Percentiles rank a stretch among this genome's conserved stretches.
Conservation (phyloP, 2,797 vertebrate species). For the Phyllotis vaccarum region DNA sequence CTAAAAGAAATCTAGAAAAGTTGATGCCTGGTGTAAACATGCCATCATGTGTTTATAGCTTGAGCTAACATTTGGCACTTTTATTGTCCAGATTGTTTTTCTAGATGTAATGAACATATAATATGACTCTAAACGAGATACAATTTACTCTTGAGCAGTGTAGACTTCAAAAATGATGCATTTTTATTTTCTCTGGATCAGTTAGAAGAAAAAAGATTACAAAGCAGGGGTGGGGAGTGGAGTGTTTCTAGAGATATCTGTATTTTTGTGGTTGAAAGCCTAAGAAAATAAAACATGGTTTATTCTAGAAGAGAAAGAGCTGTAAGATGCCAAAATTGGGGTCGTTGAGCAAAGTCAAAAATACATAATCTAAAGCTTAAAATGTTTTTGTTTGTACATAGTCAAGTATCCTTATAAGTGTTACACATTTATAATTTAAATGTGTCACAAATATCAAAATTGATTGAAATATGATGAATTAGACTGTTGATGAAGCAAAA, state of each 20-base stretch:
- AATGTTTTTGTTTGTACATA: background rate
- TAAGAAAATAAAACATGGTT: conserved; percentile 62
- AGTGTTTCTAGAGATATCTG: conserved; percentile 73
- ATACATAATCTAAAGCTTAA: conserved; percentile 45
- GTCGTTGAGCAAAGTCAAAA: background rate
- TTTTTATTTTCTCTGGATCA: conserved; percentile 79
- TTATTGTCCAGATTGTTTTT: conserved; percentile 85
- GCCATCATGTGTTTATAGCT: conserved; percentile 85
- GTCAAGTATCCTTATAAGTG: conserved; percentile 38
- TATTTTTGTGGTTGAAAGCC: conserved; percentile 57
- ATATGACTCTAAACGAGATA: conserved; percentile 70
- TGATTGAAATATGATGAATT: background rate
- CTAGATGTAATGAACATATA: conserved; percentile 75
- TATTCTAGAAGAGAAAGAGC: conserved; percentile 47
- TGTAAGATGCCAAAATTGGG: background rate
- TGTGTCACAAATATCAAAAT: conserved; percentile 16
- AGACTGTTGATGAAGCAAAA: conserved; percentile 13
- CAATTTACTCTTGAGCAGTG: conserved; percentile 74
- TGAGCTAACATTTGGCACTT: conserved; percentile 84
- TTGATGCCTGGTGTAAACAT: conserved; percentile 84
- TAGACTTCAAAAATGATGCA: conserved; percentile 65
- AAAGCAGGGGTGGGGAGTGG: conserved; percentile 10
- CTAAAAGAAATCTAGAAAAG: conserved; percentile 82
- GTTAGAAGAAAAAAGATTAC: conserved; percentile 71
- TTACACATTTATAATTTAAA: background rate